phyloP scores from a whole-genome alignment of 2,113 vertebrate species.

The Mustelus asterias region DNA sequence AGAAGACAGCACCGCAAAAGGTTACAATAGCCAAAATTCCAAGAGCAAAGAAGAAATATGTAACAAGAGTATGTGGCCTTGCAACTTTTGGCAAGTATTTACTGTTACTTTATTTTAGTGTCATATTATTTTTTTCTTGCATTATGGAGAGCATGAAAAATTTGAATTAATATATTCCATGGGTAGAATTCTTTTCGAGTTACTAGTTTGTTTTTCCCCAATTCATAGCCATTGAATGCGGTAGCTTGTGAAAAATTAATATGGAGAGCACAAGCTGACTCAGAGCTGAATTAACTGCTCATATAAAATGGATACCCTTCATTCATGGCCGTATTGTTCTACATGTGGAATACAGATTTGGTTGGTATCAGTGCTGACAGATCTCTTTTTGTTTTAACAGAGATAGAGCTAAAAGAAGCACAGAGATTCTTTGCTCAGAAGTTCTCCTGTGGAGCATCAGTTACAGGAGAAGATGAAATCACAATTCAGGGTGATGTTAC shows the following conservation, averaged over 20 bases:
- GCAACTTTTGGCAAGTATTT: conserved; percentile 83
- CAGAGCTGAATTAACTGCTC: background rate
- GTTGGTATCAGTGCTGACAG: background rate
- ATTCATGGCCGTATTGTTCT: background rate
- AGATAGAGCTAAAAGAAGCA: conserved; percentile 98
- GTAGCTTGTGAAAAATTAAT: background rate
- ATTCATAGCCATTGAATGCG: background rate
- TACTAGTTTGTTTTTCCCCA: background rate
- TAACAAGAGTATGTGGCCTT: conserved; percentile 91
- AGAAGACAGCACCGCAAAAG: conserved; percentile 96
- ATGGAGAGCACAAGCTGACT: background rate
- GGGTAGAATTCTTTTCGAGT: background rate
- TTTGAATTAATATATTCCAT: background rate
- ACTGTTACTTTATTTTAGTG: background rate
- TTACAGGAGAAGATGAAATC: conserved; percentile 95
- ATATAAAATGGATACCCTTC: background rate
- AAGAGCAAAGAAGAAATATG: conserved; percentile 97
- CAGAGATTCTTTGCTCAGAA: conserved; percentile 99
- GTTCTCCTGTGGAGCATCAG: conserved; percentile 97
- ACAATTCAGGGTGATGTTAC: conserved; percentile 99
- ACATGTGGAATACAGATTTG: background rate
- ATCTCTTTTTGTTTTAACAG: conserved; percentile 50
- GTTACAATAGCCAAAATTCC: conserved; percentile 98
- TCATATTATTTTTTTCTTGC: background rate
- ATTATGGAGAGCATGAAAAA: background rate